Conservation (phyloP, 1,140 invertebrate genomes). For the Leptestheria dahalacensis region DNA sequence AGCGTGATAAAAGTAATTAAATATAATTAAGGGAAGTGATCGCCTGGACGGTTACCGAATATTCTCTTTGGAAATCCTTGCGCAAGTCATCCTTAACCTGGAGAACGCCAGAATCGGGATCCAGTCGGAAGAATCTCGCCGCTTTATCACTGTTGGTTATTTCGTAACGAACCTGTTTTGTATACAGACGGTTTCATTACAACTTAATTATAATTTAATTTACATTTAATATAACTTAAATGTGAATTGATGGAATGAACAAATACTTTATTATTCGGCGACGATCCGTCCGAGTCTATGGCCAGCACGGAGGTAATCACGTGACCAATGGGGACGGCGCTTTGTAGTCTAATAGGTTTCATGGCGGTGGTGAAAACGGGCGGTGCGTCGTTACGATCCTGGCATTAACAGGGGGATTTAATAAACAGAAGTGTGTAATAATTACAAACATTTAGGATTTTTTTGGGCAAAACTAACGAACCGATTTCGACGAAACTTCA, state of each 20-base stretch:
- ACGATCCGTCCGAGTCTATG: conserved; percentile 61
- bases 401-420: conserved; percentile 19
- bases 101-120: conserved; percentile 61
- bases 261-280: conserved; percentile 21
- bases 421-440: neutral
- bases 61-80: conserved; percentile 69
- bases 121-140: conserved; percentile 67
- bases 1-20: too few species aligned
- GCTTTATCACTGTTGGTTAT: conserved; percentile 62
- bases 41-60: conserved; percentile 56
- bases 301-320: conserved; percentile 59
- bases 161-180: conserved; percentile 59
- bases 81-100: conserved; percentile 62
- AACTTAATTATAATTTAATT: too few species aligned
- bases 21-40: too few species aligned
- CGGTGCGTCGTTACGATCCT: conserved; percentile 28
- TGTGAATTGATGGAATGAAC: neutral
- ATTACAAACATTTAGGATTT: neutral
- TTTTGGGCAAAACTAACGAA: too few species aligned
- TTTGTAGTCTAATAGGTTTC: conserved; percentile 63
- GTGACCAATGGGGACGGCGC: conserved; percentile 62
- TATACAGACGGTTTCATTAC: neutral
- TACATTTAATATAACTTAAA: neutral
- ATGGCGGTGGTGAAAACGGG: conserved; percentile 68
- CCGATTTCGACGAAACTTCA: too few species aligned